Evolutionary conservation across 2,113 vertebrate species (phyloP).

Genomic region (Lamprologus tigripictilis): DNA sequence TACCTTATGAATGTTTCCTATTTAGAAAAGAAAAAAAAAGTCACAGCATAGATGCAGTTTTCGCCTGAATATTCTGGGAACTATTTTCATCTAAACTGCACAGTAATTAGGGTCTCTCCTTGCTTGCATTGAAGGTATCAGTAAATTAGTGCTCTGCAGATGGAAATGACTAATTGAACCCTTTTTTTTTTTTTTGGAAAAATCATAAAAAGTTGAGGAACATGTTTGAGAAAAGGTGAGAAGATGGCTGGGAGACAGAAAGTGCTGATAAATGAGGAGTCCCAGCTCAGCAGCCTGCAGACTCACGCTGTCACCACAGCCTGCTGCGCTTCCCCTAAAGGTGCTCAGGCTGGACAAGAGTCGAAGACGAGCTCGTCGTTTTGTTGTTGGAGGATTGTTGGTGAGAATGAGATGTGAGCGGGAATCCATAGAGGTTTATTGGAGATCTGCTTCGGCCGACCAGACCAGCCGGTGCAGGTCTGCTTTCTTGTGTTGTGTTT

Average conservation of each 20-base stretch:
- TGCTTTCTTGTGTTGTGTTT: background rate
- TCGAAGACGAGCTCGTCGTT: background rate
- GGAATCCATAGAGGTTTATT: conserved; percentile 1
- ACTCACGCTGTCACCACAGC: background rate
- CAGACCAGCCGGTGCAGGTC: conserved; percentile 10
- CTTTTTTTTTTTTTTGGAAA: background rate
- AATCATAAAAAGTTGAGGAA: background rate
- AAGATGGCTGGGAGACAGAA: background rate
- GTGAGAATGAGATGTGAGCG: background rate
- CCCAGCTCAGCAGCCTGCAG: background rate
- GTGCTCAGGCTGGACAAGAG: background rate
- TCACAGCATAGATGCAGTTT: conserved; percentile 51
- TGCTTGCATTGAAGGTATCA: conserved; percentile 54
- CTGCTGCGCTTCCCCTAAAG: background rate
- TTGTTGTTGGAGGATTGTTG: background rate
- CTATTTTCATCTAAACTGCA: conserved; percentile 40
- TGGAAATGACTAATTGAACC: background rate
- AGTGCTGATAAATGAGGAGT: conserved; percentile 18
- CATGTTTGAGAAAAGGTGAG: background rate
- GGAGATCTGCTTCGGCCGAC: conserved; percentile 6
- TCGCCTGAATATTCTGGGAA: conserved; percentile 33
- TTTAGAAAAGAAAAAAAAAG: background rate
- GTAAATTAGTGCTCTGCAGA: conserved; percentile 3
- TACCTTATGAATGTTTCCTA: conserved; percentile 34
- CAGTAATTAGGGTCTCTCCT: conserved; percentile 63